Evolutionary conservation across 64 coral and sea anemone species (phyloP), one percentile per base, ranked within the genome.

Genomic region (Stylophora pistillata): DNA sequence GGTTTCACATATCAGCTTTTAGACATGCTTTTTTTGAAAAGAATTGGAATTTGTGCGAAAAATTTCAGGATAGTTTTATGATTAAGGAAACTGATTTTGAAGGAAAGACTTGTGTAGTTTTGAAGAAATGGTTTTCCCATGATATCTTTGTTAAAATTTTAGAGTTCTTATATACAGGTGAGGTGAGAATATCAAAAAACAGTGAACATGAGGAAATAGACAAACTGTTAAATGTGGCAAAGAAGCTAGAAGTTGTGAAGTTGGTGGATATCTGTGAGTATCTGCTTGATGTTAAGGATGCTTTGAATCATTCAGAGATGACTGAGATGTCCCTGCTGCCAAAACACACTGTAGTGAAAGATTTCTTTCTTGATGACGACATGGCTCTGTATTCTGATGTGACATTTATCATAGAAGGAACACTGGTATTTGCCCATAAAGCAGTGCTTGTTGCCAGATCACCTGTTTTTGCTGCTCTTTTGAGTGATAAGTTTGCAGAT

Each of bases 101-200:
- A n/a, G n/a, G n/a, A 10, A 69, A 10, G 65, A 70, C 34, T 47
- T 25, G 37, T 34, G 32, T 84, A 70, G 17, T 84, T 70, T 68
- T 84, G 62, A 84, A 84, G 62, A 84, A 70, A 21, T 84, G 80
- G 80, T 69, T 84, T 84, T 84, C 80, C 23, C 62, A 32, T 23
- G 80, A 84, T 53, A 84, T 62, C 12, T 84, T 84, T 53, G 30
- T 55, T 20, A 52, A n/a, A 55, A 54, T 84, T 84, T 53, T 69
- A 28, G 61, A 84, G 23, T 70, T 84, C 20, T 78, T 78, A 12
- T 82, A 82, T 60, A 65, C 79, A 37, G 77, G 55, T 14, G 32
- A 65, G 62, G 80, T 41, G 69, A 33, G 61, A 52, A 84, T 84
- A 69, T 84, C 62, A 68, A 52, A 70, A 41, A 61, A 69, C 10